Evolutionary conservation across 2,797 vertebrate genomes (phyloP), one percentile per base, ranked within the genome.

Genomic region (Lacerta viridis): DNA sequence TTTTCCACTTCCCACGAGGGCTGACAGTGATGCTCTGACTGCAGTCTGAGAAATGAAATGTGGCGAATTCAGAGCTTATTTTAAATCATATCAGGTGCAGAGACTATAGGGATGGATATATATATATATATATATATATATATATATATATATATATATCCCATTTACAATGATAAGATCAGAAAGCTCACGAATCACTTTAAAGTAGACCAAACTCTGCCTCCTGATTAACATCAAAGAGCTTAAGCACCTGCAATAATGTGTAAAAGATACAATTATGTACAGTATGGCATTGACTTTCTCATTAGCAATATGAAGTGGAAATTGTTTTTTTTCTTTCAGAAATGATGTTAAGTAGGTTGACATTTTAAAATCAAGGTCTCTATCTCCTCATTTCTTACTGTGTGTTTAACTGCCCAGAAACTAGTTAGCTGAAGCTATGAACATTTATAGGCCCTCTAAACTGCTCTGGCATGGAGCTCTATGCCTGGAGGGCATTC

Each of bases 41-140:
- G 17, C 15, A 17, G 7, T 74, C 50, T 74, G 8, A 92, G 86
- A 90, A 92, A 95, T 92, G 94, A 95, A 71, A 86, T 93, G 90
- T 83, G 95, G 80, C 89, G 93, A 93, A 92, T 84, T 89, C 86
- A 87, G 89, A 96, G 92, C 90, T 94, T 88, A 92, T 95, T 96
- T 94, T 59, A 90, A 95, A 94, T 95, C 69, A 20, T 93, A 90
- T 94, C 83, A 93, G 87, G 89, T 94, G 84, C 43, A 94, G 90
- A 91, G 78, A 91, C 79, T 89, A 89, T 59, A 89, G 33, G 33
- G 33, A 33, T 83, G n/a, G n/a, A 41, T 78, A 46, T 79, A 43
- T 50, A 5, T 29, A 33, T 36, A 17, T 91, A 85, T 86, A 91
- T 88, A n/a, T n/a, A n/a, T n/a, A n/a, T n/a, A n/a, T n/a, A n/a